phyloP scores from a whole-genome alignment of 2,113 vertebrate genomes.

The Camelus bactrianus region DNA sequence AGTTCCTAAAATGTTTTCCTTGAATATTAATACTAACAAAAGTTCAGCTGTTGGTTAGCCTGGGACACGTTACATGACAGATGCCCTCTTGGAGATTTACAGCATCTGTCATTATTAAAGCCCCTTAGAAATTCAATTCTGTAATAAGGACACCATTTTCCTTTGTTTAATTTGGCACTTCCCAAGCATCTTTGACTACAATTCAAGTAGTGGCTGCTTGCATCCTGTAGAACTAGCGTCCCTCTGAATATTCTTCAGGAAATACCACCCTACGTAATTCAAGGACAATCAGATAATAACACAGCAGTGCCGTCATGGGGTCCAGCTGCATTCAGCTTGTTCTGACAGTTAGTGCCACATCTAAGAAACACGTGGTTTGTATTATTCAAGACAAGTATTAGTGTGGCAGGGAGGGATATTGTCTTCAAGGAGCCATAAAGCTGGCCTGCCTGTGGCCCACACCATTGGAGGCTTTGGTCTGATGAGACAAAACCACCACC shows the following conservation, averaged over 20 bases:
- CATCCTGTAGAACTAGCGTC: background rate
- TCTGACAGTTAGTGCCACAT: background rate
- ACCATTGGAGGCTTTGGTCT: background rate
- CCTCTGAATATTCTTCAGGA: background rate
- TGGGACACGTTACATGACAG: background rate
- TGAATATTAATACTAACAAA: background rate
- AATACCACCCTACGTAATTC: background rate
- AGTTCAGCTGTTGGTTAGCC: background rate
- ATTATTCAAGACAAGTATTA: background rate
- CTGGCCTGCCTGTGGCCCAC: background rate
- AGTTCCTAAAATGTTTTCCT: slow-evolving; percentile 32
- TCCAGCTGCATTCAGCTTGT: background rate
- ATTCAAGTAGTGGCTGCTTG: background rate
- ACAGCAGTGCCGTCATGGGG: accelerated
- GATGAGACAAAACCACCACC: background rate
- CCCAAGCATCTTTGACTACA: background rate
- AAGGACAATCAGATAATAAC: background rate
- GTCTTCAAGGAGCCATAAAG: background rate
- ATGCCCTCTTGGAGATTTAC: background rate
- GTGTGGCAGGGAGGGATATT: background rate
- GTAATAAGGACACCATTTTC: background rate
- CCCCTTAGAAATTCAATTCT: background rate
- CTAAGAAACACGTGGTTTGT: background rate
- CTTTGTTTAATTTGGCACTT: slow-evolving; percentile 22
- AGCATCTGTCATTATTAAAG: background rate